phyloP scores from a whole-genome alignment of 2,888 invertebrate genomes.

The Dorcus parallelipipedus region DNA sequence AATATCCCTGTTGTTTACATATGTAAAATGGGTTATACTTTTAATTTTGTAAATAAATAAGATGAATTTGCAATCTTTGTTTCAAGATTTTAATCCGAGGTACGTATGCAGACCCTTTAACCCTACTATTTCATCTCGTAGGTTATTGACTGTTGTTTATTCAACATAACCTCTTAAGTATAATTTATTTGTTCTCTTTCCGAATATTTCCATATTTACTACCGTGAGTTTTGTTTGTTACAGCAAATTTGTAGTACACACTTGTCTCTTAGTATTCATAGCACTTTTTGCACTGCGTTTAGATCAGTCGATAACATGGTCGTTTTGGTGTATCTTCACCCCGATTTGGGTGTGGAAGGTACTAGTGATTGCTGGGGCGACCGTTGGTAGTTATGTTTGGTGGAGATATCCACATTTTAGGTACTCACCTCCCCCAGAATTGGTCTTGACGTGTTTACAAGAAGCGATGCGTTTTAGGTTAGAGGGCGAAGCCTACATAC shows the following conservation, averaged over 20 bases:
- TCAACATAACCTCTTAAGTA: background rate
- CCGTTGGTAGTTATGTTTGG: slow-evolving; percentile 92
- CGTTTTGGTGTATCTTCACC: slow-evolving; percentile 92
- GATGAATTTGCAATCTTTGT: slow-evolving; percentile 86
- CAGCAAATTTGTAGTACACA: slow-evolving; percentile 97
- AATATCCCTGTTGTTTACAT: background rate
- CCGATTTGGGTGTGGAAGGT: slow-evolving; percentile 98
- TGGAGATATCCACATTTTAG: slow-evolving; percentile 94
- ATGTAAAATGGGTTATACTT: slow-evolving; percentile 11
- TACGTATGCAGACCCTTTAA: slow-evolving; percentile 40
- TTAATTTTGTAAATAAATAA: slow-evolving; percentile 30
- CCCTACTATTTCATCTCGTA: background rate
- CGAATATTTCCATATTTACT: slow-evolving; percentile 4
- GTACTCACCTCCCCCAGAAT: slow-evolving; percentile 46
- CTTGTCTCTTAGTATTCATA: slow-evolving; percentile 88
- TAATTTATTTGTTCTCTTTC: slow-evolving; percentile 4
- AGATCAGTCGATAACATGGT: slow-evolving; percentile 87
- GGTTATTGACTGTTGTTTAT: background rate
- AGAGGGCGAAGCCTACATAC: slow-evolving; percentile 94
- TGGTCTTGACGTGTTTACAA: background rate
- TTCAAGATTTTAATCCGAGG: slow-evolving; percentile 92
- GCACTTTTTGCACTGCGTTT: slow-evolving; percentile 84
- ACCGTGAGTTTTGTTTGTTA: slow-evolving; percentile 49
- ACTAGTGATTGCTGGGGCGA: slow-evolving; percentile 85
- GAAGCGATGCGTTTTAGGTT: slow-evolving; percentile 58